Percentiles rank a stretch among this genome's conserved stretches.
phyloP scores from a whole-genome alignment of 2,113 vertebrate species.

The Thymallus thymallus region DNA sequence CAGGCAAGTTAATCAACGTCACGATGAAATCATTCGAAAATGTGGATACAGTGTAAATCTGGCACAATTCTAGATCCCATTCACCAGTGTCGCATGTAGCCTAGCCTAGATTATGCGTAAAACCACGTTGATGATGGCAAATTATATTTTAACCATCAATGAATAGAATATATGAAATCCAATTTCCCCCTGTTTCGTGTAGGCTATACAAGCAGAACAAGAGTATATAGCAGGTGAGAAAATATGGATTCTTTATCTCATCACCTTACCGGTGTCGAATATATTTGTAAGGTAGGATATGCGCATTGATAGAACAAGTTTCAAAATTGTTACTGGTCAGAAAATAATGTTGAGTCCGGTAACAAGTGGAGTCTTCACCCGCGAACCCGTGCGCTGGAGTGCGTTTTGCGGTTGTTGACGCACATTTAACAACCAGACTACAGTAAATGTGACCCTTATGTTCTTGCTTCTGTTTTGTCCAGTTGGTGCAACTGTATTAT shows the following conservation, averaged over 20 bases:
- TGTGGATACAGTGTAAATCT: slow-evolving; percentile 20
- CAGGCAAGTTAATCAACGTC: slow-evolving; percentile 1
- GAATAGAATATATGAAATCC: neutral
- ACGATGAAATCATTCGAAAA: slow-evolving; percentile 28
- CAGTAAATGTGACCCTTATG: slow-evolving; percentile 11
- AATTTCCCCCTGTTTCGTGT: neutral
- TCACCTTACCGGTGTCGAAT: neutral
- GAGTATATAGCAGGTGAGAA: neutral
- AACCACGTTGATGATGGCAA: neutral
- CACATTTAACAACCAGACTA: neutral
- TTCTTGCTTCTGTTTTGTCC: neutral
- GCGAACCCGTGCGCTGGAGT: neutral
- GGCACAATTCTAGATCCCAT: slow-evolving; percentile 24
- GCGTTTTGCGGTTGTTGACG: neutral
- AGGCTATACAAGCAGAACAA: neutral
- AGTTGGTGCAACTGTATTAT: neutral
- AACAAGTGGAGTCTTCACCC: neutral
- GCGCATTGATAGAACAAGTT: neutral
- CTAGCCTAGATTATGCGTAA: slow-evolving; percentile 7
- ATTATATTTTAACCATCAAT: neutral
- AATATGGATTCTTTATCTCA: neutral
- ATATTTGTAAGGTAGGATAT: neutral
- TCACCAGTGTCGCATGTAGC: slow-evolving; percentile 16
- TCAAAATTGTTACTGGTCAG: neutral
- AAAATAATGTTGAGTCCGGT: neutral